Base-by-base conservation (phyloP, 2,113 vertebrate genomes). In the Agelaius phoeniceus region DNA sequence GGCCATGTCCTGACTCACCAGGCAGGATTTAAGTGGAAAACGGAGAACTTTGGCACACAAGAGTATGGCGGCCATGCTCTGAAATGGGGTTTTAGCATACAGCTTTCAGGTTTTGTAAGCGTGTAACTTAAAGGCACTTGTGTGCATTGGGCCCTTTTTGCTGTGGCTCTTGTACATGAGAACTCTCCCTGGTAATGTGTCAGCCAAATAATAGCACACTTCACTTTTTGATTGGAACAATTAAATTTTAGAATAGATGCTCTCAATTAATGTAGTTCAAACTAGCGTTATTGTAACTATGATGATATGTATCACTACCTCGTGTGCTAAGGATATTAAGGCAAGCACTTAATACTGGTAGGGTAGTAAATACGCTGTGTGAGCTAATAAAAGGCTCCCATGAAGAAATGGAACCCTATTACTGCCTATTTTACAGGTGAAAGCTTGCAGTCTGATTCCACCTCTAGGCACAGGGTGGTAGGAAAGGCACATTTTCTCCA, bases 301-400 rank as follows among this genome's bases (percentile, higher is more conserved):
- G 90, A 94, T 91, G 91, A 58, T 92, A 72, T 31, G 73, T 96
- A 67, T 90, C 19, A 26, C 89, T 96, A 15, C 74, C 44, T 62
- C 17, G 2, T 76, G 54, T 93, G 79, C 91, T 89, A 89, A 82
- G 89, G 93, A 84, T 92, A 69, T 91, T 95, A 96, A 97, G 95
- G 87, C 72, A 94, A 95, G 93, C 46, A 55, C 83, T 97, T 96
- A 96, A 94, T 96, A 94, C 83, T 84, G 75, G 20, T 65, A 83
- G 55, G 76, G 71, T 59, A 81, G 86, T 90, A 93, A 95, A 78
- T 94, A 89, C 0, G 1, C 79, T 66, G 69, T 46, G 79, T 80
- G 77, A 95, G 63, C 87, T 96, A 90, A 95, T 93, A 96, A 95
- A 97, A 95, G 92, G 93, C 89, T 97, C 66, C 72, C 67, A 74